These are phyloP conservation scores for Lanistes nyassanus DNA, from an alignment of 1,140 invertebrate genomes.

Conservation along the genomic window DNA sequence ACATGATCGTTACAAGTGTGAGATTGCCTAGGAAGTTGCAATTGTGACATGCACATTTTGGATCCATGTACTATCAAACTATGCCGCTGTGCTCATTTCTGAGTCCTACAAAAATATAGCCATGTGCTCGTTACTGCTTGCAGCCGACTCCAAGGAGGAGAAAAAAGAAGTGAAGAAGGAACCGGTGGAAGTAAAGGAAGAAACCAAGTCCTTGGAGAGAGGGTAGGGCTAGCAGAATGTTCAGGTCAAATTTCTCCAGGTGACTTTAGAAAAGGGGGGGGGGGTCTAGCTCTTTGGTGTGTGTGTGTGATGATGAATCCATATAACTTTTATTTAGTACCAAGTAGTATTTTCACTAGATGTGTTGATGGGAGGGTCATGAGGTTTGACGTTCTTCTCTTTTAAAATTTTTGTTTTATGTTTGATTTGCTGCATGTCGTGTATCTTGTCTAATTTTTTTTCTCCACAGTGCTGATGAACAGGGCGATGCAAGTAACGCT, in stretches of 20 bases:
- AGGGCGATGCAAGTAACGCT: constrained; percentile 10
- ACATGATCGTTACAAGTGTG: background rate
- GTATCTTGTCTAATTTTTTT: background rate
- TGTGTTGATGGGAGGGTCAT: background rate
- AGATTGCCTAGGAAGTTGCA: background rate
- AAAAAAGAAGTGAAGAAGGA: constrained; percentile 58
- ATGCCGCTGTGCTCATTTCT: background rate
- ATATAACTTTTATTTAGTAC: background rate
- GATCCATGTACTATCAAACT: background rate
- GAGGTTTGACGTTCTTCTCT: background rate
- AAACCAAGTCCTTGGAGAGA: constrained; percentile 37
- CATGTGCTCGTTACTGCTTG: background rate
- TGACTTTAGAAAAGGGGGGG: background rate
- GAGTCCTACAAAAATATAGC: background rate
- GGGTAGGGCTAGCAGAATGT: constrained; percentile 17
- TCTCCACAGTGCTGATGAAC: constrained; percentile 11
- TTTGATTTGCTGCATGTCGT: background rate
- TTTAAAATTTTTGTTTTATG: background rate
- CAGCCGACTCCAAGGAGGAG: constrained; percentile 45
- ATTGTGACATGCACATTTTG: too few relatives aligned
- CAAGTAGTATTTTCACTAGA: background rate
- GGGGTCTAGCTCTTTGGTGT: background rate
- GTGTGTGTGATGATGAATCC: background rate
- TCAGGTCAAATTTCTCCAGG: background rate
- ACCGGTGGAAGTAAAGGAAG: constrained; percentile 40